These are phyloP conservation scores for Mythimna ferrago DNA, from an alignment of 2,888 invertebrate species.

Conservation along the genomic window DNA sequence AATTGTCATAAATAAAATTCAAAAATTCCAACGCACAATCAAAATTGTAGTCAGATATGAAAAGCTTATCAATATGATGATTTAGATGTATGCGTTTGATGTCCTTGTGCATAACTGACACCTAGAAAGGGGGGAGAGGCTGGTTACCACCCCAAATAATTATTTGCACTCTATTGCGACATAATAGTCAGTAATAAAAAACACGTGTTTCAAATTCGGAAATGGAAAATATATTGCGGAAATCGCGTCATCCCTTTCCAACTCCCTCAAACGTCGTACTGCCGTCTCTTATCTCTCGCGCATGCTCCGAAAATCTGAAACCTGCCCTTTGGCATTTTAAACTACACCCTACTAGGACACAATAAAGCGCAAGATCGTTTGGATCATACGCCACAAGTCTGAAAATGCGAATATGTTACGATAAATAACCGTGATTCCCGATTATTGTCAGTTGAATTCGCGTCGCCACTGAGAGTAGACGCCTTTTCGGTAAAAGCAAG, in stretches of 20 bases:
- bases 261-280: slow-evolving; percentile 42
- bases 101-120: not conserved
- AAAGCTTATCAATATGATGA: not conserved
- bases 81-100: not conserved
- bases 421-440: slow-evolving; percentile 67
- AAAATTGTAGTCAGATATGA: not conserved
- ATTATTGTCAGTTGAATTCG: slow-evolving; percentile 76
- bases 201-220: slow-evolving; percentile 69
- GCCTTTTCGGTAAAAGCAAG: slow-evolving; percentile 37
- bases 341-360: slow-evolving; percentile 67
- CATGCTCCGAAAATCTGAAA: slow-evolving; percentile 76
- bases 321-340: slow-evolving; percentile 68
- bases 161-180: slow-evolving; percentile 29
- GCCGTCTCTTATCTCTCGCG: slow-evolving; percentile 73
- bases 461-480: slow-evolving; percentile 63
- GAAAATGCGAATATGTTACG: slow-evolving; percentile 65
- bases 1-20: no score
- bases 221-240: slow-evolving; percentile 64
- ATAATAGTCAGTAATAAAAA: slow-evolving; percentile 47
- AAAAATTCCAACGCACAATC: not conserved
- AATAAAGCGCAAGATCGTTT: slow-evolving; percentile 69
- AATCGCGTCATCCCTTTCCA: slow-evolving; percentile 68
- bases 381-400: slow-evolving; percentile 52
- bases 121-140: not conserved
- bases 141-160: slow-evolving; percentile 20